A percentile compares a stretch with the other conserved stretches of the same genome.
These are phyloP conservation scores for Hirtodrosophila alboralis DNA, from an alignment of 2,888 invertebrate species.

Conservation along the genomic window DNA sequence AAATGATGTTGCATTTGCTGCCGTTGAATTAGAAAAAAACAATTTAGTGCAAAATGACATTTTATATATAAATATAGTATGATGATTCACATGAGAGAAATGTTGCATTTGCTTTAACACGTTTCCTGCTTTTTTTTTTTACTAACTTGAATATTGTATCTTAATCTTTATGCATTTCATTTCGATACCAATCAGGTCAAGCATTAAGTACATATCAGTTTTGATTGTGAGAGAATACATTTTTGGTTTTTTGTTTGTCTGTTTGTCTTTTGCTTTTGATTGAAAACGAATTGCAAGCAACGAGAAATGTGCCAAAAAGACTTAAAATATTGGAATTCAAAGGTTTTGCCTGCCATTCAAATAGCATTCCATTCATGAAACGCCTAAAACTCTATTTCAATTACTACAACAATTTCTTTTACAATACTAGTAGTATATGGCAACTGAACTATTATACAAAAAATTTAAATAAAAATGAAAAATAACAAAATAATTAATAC, in stretches of 20 bases:
- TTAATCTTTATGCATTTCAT: slow-evolving; percentile 3
- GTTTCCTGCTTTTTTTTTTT: slow-evolving; percentile 25
- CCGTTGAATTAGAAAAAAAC: slow-evolving; percentile 15
- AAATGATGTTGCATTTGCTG: slow-evolving; percentile 36
- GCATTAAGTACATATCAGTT: slow-evolving; percentile 51
- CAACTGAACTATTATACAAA: slow-evolving; percentile 21
- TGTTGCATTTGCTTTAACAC: not conserved
- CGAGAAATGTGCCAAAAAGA: slow-evolving; percentile 67
- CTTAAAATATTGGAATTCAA: slow-evolving; percentile 49
- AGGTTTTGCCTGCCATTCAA: slow-evolving; percentile 44
- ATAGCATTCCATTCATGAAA: slow-evolving; percentile 1
- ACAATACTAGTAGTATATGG: not conserved
- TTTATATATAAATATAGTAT: too few relatives aligned
- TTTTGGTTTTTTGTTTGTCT: too few relatives aligned
- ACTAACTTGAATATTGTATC: slow-evolving; percentile 8
- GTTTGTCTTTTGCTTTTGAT: slow-evolving; percentile 11
- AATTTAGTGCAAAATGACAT: not conserved
- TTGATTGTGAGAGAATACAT: slow-evolving; percentile 37
- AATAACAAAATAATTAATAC: not conserved
- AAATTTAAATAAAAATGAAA: not conserved
- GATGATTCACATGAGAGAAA: not conserved
- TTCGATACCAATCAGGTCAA: slow-evolving; percentile 13
- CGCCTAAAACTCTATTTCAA: slow-evolving; percentile 5
- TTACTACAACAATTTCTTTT: slow-evolving; percentile 7
- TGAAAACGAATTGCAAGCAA: slow-evolving; percentile 25